phyloP scores from a whole-genome alignment of 2,888 invertebrate genomes.

The Drosophila fulvimacula region DNA sequence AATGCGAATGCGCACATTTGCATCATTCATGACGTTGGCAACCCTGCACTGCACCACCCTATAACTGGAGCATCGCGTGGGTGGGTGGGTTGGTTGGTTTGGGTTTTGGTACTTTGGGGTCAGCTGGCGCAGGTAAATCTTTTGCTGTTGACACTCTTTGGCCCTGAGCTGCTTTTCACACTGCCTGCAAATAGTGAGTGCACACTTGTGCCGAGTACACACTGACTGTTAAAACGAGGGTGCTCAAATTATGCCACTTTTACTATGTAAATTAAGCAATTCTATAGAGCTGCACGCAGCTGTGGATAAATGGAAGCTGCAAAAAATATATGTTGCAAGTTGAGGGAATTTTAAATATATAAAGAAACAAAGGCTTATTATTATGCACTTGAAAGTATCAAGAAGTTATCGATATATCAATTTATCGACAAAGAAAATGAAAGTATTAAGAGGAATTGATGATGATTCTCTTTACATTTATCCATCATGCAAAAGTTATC shows the following conservation, averaged over 20 bases:
- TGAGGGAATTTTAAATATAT: neutral
- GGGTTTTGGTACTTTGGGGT: neutral
- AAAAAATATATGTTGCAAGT: neutral
- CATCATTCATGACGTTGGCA: conserved; percentile 61
- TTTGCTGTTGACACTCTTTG: conserved; percentile 20
- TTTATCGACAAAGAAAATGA: neutral
- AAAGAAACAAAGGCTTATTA: too few species aligned
- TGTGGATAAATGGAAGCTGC: neutral
- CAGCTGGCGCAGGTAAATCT: conserved; percentile 20
- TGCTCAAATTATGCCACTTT: conserved; percentile 7
- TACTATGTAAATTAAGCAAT: neutral
- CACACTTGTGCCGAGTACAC: conserved; percentile 4
- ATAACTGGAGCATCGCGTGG: neutral
- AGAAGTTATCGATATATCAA: too few species aligned
- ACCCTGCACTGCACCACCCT: conserved; percentile 32
- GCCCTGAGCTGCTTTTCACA: conserved; percentile 49
- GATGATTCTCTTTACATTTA: too few species aligned
- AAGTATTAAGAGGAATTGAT: too few species aligned
- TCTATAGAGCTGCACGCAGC: neutral
- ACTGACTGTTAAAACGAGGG: neutral
- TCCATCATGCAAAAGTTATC: too few species aligned
- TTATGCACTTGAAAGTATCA: neutral
- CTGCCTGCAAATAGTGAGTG: conserved; percentile 33
- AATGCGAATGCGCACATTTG: conserved; percentile 41
- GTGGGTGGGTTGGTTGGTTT: neutral